These are phyloP conservation scores for Synergus laeviventris DNA, from an alignment of 2,888 invertebrate species.

Conservation along the genomic window DNA sequence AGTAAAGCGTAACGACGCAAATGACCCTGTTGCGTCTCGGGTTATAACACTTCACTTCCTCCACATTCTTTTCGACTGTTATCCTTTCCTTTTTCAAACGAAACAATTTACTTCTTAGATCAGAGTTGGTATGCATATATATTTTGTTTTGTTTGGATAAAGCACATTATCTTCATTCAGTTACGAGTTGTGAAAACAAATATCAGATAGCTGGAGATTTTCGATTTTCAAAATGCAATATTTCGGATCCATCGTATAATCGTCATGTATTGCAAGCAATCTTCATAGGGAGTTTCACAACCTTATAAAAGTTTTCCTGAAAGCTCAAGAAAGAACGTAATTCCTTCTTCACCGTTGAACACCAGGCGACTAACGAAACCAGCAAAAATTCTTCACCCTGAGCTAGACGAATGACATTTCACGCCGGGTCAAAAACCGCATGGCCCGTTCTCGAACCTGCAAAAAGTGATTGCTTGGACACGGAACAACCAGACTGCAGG, in stretches of 20 bases:
- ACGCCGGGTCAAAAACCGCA: slow-evolving; percentile 35
- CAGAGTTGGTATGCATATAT: background rate
- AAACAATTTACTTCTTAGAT: background rate
- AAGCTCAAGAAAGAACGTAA: background rate
- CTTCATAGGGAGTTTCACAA: background rate
- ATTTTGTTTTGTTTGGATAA: background rate
- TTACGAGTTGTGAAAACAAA: too few species aligned
- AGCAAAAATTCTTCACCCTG: slow-evolving; percentile 20
- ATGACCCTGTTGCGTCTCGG: slow-evolving; percentile 14
- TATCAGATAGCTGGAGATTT: too few species aligned
- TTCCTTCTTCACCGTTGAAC: slow-evolving; percentile 17
- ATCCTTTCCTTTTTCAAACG: background rate
- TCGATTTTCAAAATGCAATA: too few species aligned
- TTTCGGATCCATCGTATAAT: too few species aligned
- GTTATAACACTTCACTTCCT: slow-evolving; percentile 16
- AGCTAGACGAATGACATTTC: slow-evolving; percentile 37
- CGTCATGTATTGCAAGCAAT: too few species aligned
- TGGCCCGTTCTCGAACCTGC: slow-evolving; percentile 6
- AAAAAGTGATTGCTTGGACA: slow-evolving; percentile 29
- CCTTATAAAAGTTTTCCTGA: slow-evolving; percentile 6
- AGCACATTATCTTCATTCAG: background rate
- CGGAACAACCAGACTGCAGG: background rate
- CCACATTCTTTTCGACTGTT: background rate
- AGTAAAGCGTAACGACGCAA: slow-evolving; percentile 6
- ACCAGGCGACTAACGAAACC: slow-evolving; percentile 24